Evolutionary conservation across 2,888 invertebrate genomes (phyloP).

Genomic region (Entomobrya multifasciata): DNA sequence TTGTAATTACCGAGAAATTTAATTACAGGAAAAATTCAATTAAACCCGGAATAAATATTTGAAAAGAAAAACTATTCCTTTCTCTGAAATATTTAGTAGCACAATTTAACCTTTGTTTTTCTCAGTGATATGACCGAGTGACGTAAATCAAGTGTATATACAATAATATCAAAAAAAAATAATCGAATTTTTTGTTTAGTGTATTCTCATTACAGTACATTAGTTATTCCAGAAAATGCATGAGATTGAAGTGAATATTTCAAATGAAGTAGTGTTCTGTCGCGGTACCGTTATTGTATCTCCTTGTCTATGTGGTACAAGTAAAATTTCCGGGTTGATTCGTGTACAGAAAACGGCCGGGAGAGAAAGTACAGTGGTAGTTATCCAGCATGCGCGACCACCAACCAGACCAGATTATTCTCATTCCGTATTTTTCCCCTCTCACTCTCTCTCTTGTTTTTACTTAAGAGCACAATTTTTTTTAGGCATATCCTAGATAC

Average conservation of each 20-base stretch:
- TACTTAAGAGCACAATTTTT: neutral
- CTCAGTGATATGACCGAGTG: neutral
- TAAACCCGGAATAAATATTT: slow-evolving; percentile 38
- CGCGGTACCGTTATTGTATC: too few species aligned
- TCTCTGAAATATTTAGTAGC: neutral
- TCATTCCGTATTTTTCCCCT: slow-evolving; percentile 24
- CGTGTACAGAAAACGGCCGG: slow-evolving; percentile 63
- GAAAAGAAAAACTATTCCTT: neutral
- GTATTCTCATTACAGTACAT: too few species aligned
- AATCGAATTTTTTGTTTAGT: too few species aligned
- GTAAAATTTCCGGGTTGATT: slow-evolving; percentile 77
- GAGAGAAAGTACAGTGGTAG: slow-evolving; percentile 48
- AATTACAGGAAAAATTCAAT: slow-evolving; percentile 54
- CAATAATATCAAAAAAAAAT: too few species aligned
- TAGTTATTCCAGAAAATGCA: too few species aligned
- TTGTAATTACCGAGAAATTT: slow-evolving; percentile 47
- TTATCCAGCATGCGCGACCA: slow-evolving; percentile 64
- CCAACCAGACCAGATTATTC: slow-evolving; percentile 37
- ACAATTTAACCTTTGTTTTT: too few species aligned
- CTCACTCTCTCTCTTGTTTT: neutral
- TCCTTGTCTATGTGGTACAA: neutral
- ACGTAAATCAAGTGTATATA: neutral
- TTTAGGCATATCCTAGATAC: neutral
- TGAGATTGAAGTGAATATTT: too few species aligned
- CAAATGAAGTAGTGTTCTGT: too few species aligned